Conservation (phyloP, 2,888 invertebrate species). For the Trilocha varians region DNA sequence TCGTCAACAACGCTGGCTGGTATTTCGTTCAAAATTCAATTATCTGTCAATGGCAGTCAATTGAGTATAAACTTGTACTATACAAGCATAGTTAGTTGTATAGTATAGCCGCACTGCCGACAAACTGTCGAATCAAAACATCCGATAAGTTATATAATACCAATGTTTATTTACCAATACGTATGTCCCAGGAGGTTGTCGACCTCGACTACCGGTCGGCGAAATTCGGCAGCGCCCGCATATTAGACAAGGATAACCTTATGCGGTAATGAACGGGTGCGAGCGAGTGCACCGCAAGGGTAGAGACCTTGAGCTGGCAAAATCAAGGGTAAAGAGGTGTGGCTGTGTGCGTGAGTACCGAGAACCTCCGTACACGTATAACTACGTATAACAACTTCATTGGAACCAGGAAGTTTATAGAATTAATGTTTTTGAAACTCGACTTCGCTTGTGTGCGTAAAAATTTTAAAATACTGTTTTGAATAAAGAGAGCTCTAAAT, state of each 20-base stretch:
- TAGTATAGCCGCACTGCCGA: background rate
- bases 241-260: conserved; percentile 48
- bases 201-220: conserved; percentile 55
- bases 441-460: background rate
- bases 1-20: no score
- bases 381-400: background rate
- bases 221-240: conserved; percentile 63
- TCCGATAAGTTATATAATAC: conserved; percentile 41
- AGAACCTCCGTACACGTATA: conserved; percentile 32
- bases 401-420: background rate
- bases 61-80: no score
- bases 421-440: background rate
- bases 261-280: conserved; percentile 35
- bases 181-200: conserved; percentile 53
- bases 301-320: conserved; percentile 73
- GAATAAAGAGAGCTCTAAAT: no score
- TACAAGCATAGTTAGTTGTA: no score
- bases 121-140: conserved; percentile 11
- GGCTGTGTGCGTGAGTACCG: conserved; percentile 45
- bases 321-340: conserved; percentile 67
- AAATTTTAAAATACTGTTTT: no score
- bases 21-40: no score
- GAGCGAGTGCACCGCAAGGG: conserved; percentile 50
- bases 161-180: conserved; percentile 71
- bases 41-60: no score